Evolutionary conservation across 2,113 vertebrate genomes (phyloP).

Genomic region (Archocentrus centrarchus): DNA sequence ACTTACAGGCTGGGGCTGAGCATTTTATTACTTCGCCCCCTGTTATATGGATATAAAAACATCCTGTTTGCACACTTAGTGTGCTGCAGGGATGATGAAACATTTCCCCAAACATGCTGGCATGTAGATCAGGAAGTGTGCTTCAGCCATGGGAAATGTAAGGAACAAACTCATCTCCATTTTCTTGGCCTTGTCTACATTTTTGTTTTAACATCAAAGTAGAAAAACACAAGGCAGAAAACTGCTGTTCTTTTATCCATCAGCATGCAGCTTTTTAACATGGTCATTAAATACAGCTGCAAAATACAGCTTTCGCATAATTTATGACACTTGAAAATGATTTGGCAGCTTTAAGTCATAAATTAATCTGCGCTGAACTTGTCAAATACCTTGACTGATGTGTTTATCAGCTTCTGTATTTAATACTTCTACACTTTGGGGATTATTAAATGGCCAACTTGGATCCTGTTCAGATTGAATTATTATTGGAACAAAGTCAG

Average conservation of each 20-base stretch:
- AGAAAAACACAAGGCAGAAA: background rate
- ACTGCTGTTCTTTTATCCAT: background rate
- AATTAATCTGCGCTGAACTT: background rate
- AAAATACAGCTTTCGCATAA: background rate
- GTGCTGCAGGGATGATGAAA: constrained; percentile 1
- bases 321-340: background rate
- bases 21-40: background rate
- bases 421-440: background rate
- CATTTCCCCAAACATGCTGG: background rate
- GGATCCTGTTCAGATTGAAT: background rate
- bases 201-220: background rate
- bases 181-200: background rate
- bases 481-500: background rate
- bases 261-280: background rate
- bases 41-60: constrained; percentile 1
- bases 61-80: background rate
- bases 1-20: background rate
- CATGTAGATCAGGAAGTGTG: background rate
- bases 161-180: background rate
- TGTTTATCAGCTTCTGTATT: background rate
- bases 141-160: background rate
- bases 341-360: background rate
- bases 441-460: background rate
- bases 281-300: background rate
- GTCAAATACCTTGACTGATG: background rate